Evolutionary conservation across 2,113 vertebrate genomes (phyloP).

Genomic region (Antennarius striatus): DNA sequence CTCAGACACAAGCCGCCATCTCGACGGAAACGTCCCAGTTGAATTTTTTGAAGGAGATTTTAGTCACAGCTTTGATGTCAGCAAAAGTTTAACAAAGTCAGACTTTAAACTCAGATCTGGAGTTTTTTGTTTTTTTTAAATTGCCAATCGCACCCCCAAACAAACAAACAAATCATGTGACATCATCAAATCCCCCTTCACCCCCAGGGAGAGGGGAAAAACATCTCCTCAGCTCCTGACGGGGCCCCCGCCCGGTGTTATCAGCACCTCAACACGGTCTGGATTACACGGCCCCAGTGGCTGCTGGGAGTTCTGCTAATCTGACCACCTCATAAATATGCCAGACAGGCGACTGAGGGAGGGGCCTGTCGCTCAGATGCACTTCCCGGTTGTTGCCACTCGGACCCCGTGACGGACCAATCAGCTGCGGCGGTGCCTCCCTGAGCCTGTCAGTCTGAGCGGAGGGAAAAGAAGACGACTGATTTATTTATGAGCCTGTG

Average conservation of each 20-base stretch:
- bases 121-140: too few relatives aligned
- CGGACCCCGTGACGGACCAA: conserved; percentile 26
- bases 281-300: conserved; percentile 72
- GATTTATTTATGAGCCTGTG: too few relatives aligned
- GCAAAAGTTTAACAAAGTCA: too few relatives aligned
- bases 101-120: too few relatives aligned
- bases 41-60: too few relatives aligned
- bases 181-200: neutral
- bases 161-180: conserved; percentile 3
- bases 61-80: too few relatives aligned
- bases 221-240: neutral
- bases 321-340: conserved; percentile 75
- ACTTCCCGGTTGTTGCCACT: conserved; percentile 9
- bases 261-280: conserved; percentile 61
- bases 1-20: too few relatives aligned
- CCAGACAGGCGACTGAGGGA: conserved; percentile 49
- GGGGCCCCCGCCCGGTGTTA: conserved; percentile 45
- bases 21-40: too few relatives aligned
- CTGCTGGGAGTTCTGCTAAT: conserved; percentile 76
- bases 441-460: conserved; percentile 33
- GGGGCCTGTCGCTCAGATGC: conserved; percentile 11
- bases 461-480: neutral
- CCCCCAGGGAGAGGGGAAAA: neutral
- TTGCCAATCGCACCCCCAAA: too few relatives aligned
- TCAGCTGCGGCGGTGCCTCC: conserved; percentile 28